Evolutionary conservation across 2,797 vertebrate species (phyloP).

Genomic region (Cetoscarus ocellatus): DNA sequence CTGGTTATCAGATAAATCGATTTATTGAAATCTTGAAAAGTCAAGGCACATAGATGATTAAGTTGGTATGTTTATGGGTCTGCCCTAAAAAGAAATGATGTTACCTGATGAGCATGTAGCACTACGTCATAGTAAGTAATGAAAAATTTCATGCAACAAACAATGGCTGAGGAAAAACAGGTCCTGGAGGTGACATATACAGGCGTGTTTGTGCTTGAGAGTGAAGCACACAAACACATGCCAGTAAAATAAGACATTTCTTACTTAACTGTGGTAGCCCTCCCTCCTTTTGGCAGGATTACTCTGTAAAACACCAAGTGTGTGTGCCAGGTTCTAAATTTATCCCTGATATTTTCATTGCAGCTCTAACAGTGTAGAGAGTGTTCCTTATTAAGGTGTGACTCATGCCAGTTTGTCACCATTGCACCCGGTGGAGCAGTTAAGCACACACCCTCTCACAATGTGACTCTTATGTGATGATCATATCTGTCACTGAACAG

Average conservation of each 20-base stretch:
- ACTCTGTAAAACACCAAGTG: neutral
- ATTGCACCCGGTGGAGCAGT: conserved; percentile 31
- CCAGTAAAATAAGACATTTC: neutral
- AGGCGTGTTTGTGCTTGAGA: neutral
- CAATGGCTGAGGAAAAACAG: conserved; percentile 25
- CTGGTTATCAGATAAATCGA: conserved; percentile 12
- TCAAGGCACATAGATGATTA: neutral
- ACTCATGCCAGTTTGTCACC: conserved; percentile 41
- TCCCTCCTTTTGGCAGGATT: neutral
- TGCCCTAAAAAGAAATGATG: neutral
- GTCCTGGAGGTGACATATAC: conserved; percentile 1
- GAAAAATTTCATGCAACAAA: conserved; percentile 19
- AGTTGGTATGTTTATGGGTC: conserved; percentile 7
- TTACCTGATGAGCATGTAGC: neutral
- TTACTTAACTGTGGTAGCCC: conserved; percentile 2
- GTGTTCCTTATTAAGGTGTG: conserved; percentile 35
- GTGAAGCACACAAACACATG: neutral
- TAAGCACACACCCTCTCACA: conserved; percentile 1
- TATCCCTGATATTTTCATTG: conserved; percentile 42
- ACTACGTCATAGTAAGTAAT: neutral
- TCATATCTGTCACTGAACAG: conserved; percentile 18
- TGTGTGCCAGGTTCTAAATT: conserved; percentile 29
- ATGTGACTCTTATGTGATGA: conserved; percentile 20
- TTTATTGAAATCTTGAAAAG: conserved; percentile 17
- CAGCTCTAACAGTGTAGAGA: conserved; percentile 23